These are phyloP conservation scores for Campoletis sonorensis DNA, from an alignment of 1,140 invertebrate species.

Conservation along the genomic window DNA sequence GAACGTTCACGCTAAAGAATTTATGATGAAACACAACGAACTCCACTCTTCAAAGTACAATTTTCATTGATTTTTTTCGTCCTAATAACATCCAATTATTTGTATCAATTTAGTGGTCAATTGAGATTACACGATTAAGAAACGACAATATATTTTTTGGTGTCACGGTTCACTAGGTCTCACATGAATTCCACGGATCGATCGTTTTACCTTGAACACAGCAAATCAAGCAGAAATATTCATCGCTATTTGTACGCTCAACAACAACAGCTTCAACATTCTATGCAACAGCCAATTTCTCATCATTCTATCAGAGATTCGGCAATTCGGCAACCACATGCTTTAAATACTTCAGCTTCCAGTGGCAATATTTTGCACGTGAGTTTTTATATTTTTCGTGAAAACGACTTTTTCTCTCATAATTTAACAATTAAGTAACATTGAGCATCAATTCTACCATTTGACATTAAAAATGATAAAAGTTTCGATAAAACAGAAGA, in stretches of 20 bases:
- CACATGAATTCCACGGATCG: constrained; percentile 67
- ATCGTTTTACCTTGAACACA: constrained; percentile 76
- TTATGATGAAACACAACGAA: constrained; percentile 85
- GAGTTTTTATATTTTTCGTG: constrained; percentile 51
- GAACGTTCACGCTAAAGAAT: constrained; percentile 91
- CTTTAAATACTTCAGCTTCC: constrained; percentile 80
- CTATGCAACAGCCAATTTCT: constrained; percentile 62
- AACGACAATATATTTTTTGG: constrained; percentile 34
- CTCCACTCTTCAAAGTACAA: constrained; percentile 79
- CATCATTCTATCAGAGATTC: constrained; percentile 69
- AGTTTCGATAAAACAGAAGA: too few relatives aligned
- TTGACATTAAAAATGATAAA: too few relatives aligned
- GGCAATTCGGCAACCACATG: constrained; percentile 66
- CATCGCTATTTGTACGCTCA: constrained; percentile 75
- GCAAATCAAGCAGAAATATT: constrained; percentile 81
- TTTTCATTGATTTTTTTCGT: neutral
- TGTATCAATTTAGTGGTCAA: too few relatives aligned
- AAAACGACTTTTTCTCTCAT: too few relatives aligned
- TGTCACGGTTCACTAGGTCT: constrained; percentile 69
- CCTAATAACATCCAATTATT: constrained; percentile 38
- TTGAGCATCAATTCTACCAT: too few relatives aligned
- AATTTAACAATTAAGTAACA: too few relatives aligned
- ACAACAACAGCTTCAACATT: constrained; percentile 68
- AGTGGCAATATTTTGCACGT: constrained; percentile 84
- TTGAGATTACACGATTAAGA: too few relatives aligned